Base-by-base conservation (phyloP, 2,888 invertebrate species). In the Fissipunctia ypsillon region DNA sequence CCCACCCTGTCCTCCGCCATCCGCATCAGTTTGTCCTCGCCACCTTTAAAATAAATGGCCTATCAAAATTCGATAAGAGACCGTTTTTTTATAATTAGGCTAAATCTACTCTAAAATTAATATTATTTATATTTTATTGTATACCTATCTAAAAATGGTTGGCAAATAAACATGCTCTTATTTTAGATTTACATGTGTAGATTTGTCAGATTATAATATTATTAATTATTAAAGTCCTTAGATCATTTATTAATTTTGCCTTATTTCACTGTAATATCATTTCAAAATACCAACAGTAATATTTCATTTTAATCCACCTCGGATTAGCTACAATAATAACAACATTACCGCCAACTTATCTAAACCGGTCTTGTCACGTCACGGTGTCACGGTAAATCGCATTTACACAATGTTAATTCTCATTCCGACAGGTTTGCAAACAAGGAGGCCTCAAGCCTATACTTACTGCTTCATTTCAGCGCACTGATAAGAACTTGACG, bases 401-500 rank as follows among this genome's bases (percentile, higher is more conserved):
- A 60, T 80, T 81, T 72, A 79, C 80, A 67, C 70, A 83, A 80
- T 71, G 84, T 76, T 81, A 80, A 81, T 84, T 80, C 69, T 66
- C 81, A 71, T 80, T 84, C 65, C 50, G 59, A 71, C 83, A 78
- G 69, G 65, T 75, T 83, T 48, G 59, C 59, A 81, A 84, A 81
- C 84, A 75, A 75, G 82, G 63, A 83, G 56, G 72, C 65, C 60
- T 65, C 35, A 10, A 56, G 76, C 69, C 43, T 54, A 57, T 73
- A 80, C 69, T 84, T 80, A 82, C 67, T 80, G 45, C 77, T 82
- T 82, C 54, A 84, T 84, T 82, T 82, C 57, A 76, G 71, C 70
- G 28, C 38, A 71, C 79, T 84, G 92, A 92, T 92, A 92, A 91
- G 88, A 57, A 80, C 86, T 86, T 90, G 91, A 89, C 87, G 84